Evolutionary conservation across 64 coral and sea anemone genomes (phyloP), one percentile per base, ranked within the genome.

Genomic region (Porites lutea): DNA sequence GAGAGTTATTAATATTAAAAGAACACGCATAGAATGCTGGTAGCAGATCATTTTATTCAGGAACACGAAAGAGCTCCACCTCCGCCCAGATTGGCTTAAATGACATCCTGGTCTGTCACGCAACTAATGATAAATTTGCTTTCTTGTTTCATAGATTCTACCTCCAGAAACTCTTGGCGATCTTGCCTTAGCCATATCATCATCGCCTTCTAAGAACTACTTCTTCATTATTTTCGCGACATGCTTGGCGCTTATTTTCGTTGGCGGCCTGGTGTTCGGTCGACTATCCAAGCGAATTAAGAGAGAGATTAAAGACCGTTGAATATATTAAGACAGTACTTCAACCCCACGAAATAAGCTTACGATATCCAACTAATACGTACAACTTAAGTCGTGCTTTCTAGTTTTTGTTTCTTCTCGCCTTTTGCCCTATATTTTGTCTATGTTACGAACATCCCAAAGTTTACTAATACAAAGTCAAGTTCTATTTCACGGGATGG

Each of bases 171-270:
- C 95, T 0, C 77, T 97, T 4, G 87, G 83, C 48, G 95, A 91
- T 51, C 69, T 97, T 47, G 92, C 92, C 16, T 27, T 88, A 4
- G 76, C 83, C 50, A 61, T 97, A 8, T 61, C 83, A 8, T 27
- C 75, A 0, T 97, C 95, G 3, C 95, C 92, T 0, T 97, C 95
- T 10, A 94, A 93, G 63, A 97, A 94, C 88, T 97, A 97, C 74
- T 97, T 97, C 88, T 94, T 94, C 50, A 93, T 97, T 46, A 83
- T 97, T 60, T 94, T 97, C 15, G 95, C 95, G 13, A 97, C 90
- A 3, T 88, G 90, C 16, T 89, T 97, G 47, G 88, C 92, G 15
- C 59, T 97, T 7, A 97, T 97, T 48, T 97, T 97, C 54, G 77
- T 97, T 74, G 95, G 95, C 7, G 95, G 95, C 3, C 51, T 97